phyloP scores from a whole-genome alignment of 2,797 vertebrate genomes.

The Presbytis comata region DNA sequence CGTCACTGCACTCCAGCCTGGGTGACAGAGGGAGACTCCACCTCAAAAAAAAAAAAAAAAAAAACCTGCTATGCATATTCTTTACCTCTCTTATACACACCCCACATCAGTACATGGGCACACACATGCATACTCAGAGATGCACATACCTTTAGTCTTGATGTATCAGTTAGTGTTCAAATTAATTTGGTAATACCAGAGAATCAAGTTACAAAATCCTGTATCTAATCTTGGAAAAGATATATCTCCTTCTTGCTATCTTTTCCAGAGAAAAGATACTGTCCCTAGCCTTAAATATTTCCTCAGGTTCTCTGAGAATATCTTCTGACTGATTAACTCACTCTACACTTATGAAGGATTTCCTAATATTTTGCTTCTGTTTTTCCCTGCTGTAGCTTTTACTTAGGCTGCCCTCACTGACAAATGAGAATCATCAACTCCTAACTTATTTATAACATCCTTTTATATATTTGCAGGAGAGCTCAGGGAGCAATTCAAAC shows the following conservation, averaged over 20 bases:
- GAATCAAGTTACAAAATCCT: neutral
- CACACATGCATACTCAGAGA: neutral
- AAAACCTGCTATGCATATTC: neutral
- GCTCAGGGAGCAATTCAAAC: constrained; percentile 71
- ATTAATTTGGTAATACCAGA: neutral
- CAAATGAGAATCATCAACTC: constrained; percentile 66
- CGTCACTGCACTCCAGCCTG: too few species aligned
- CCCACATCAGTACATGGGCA: neutral
- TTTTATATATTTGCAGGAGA: constrained; percentile 72
- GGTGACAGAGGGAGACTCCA: too few species aligned
- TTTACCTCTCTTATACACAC: neutral
- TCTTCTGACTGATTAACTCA: constrained; percentile 18
- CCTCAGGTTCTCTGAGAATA: constrained; percentile 5
- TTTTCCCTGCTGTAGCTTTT: constrained; percentile 39
- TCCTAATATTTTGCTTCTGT: constrained; percentile 5
- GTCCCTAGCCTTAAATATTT: constrained; percentile 28
- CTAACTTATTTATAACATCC: constrained; percentile 76
- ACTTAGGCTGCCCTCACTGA: constrained; percentile 58
- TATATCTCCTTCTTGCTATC: neutral
- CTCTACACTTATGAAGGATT: constrained; percentile 42
- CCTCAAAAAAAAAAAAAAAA: too few species aligned
- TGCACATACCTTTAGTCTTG: neutral
- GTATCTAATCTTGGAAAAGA: neutral
- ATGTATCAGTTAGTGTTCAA: neutral
- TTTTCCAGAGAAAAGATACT: neutral